These are phyloP conservation scores for Microctenopoma lineatum DNA, from an alignment of 2,797 vertebrate species.

Conservation along the genomic window DNA sequence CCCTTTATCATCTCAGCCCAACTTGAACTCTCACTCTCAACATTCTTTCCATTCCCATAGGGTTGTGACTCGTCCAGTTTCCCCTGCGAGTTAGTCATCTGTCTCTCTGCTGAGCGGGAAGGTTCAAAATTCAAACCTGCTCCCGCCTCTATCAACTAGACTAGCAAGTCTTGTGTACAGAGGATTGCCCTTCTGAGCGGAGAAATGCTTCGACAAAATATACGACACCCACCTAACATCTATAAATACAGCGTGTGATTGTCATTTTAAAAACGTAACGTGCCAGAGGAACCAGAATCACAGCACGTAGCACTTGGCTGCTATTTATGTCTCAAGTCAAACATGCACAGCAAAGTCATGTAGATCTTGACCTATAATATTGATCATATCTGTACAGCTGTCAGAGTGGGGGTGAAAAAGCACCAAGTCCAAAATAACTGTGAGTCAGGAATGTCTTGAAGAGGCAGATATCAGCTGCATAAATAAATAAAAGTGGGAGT, in stretches of 20 bases:
- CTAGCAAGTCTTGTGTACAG: constrained; percentile 49
- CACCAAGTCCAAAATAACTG: constrained; percentile 1
- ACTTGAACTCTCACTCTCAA: constrained; percentile 51
- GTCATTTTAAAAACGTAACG: neutral
- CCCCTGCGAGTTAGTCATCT: constrained; percentile 42
- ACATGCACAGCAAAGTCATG: neutral
- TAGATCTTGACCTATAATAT: neutral
- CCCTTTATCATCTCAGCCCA: constrained; percentile 64
- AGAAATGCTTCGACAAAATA: constrained; percentile 1
- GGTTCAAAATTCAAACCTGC: constrained; percentile 77
- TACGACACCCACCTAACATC: neutral
- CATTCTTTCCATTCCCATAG: constrained; percentile 79
- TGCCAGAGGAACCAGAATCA: neutral
- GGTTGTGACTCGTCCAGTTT: constrained; percentile 55
- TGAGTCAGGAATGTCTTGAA: constrained; percentile 31
- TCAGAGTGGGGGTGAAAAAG: constrained; percentile 16
- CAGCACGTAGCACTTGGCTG: neutral
- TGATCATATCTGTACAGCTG: constrained; percentile 2
- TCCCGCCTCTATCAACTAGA: constrained; percentile 60
- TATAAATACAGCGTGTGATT: neutral
- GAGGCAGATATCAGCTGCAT: constrained; percentile 39
- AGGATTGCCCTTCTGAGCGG: neutral
- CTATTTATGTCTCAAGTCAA: neutral
- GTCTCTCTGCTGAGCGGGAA: constrained; percentile 70
- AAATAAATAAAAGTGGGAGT: constrained; percentile 72